A percentile compares a stretch with the other conserved stretches of the same genome.
Evolutionary conservation across 2,113 vertebrate genomes (phyloP).

Genomic region (Pao palembangensis): DNA sequence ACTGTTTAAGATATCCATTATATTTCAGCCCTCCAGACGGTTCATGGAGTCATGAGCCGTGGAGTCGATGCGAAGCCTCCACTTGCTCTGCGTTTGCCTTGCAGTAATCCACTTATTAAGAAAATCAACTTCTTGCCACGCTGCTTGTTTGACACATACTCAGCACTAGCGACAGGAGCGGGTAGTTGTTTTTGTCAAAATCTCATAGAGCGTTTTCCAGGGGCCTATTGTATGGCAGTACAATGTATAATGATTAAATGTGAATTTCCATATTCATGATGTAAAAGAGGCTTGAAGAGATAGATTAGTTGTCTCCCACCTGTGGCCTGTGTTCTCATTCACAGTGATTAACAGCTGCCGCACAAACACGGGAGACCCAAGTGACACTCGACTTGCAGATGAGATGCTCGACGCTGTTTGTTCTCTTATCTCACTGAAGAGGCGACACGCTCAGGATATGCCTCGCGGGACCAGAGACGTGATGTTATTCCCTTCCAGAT

Average conservation of each 20-base stretch:
- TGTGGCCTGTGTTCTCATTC: slow-evolving; percentile 47
- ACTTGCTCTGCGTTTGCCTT: slow-evolving; percentile 35
- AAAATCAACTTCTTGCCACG: slow-evolving; percentile 19
- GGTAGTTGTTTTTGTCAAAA: slow-evolving; percentile 30
- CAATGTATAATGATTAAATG: slow-evolving; percentile 43
- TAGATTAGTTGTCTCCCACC: slow-evolving; percentile 51
- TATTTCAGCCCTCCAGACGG: slow-evolving; percentile 44
- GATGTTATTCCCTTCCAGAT: slow-evolving; percentile 17
- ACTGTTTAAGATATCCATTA: slow-evolving; percentile 60
- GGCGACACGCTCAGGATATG: slow-evolving; percentile 27
- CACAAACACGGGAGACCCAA: slow-evolving; percentile 37
- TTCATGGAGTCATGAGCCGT: slow-evolving; percentile 28
- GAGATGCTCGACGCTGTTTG: slow-evolving; percentile 42
- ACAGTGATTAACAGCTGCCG: slow-evolving; percentile 53
- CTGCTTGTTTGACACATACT: slow-evolving; percentile 5
- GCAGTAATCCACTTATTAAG: slow-evolving; percentile 28
- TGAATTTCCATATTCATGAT: slow-evolving; percentile 43
- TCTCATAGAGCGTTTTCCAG: slow-evolving; percentile 16
- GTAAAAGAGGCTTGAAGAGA: slow-evolving; percentile 36
- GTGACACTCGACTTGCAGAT: slow-evolving; percentile 60
- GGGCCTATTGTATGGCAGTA: slow-evolving; percentile 20
- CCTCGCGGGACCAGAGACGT: slow-evolving; percentile 22
- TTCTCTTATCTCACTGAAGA: slow-evolving; percentile 41
- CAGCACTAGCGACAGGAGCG: slow-evolving; percentile 1
- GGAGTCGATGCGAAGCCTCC: slow-evolving; percentile 40